These are phyloP conservation scores for Smutsia temminckii DNA, from an alignment of 2,797 vertebrate genomes.

Conservation along the genomic window DNA sequence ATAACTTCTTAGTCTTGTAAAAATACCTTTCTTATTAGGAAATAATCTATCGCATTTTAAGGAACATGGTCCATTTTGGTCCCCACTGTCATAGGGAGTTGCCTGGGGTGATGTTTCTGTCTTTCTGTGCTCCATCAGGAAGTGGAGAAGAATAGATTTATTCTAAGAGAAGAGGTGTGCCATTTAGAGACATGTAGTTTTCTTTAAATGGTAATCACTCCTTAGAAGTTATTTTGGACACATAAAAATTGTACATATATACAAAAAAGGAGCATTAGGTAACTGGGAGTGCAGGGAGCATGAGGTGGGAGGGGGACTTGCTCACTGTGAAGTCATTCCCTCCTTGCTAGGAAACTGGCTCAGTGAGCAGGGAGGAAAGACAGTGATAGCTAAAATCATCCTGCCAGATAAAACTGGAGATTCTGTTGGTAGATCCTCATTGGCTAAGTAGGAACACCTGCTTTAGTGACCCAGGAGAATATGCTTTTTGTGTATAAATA, in stretches of 20 bases:
- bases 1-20: background rate
- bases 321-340: background rate
- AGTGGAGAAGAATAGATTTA: background rate
- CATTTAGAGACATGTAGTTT: background rate
- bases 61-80: background rate
- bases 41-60: background rate
- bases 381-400: background rate
- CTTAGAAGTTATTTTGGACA: background rate
- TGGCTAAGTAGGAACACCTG: background rate
- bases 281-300: background rate
- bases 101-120: background rate
- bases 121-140: background rate
- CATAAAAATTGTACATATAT: background rate
- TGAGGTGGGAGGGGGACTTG: background rate
- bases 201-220: background rate
- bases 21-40: background rate
- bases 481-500: background rate
- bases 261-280: background rate
- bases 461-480: background rate
- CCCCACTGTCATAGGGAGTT: background rate
- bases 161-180: background rate
- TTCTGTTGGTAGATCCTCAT: background rate
- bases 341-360: background rate
- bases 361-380: background rate
- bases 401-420: background rate